phyloP scores from a whole-genome alignment of 2,888 invertebrate genomes.

The Cosmopolites sordidus region DNA sequence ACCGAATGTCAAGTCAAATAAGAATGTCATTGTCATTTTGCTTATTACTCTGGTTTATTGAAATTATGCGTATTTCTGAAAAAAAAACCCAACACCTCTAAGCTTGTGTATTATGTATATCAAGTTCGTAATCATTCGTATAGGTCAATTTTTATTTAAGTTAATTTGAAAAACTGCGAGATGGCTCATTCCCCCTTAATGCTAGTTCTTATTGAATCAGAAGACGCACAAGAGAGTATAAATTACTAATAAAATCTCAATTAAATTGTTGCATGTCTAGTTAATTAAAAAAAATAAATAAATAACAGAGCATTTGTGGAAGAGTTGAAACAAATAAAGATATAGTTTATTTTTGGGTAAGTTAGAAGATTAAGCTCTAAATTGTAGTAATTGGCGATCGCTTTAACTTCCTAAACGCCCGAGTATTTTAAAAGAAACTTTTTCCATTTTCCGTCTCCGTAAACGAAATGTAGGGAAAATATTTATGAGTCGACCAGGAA shows the following conservation, averaged over 20 bases:
- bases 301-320: conserved; percentile 15
- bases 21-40: too few species aligned
- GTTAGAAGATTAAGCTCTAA: conserved; percentile 12
- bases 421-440: conserved; percentile 13
- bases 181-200: too few species aligned
- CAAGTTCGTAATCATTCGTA: too few species aligned
- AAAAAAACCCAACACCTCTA: too few species aligned
- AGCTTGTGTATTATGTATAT: too few species aligned
- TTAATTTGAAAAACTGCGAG: too few species aligned
- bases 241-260: conserved; percentile 21
- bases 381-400: conserved; percentile 13
- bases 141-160: too few species aligned
- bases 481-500: conserved; percentile 7
- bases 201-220: conserved; percentile 8
- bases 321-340: conserved; percentile 13
- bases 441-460: conserved; percentile 9
- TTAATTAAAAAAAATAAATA: conserved; percentile 14
- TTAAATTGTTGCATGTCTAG: conserved; percentile 15
- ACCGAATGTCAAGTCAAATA: too few species aligned
- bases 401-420: conserved; percentile 6
- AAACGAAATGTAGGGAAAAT: conserved; percentile 7
- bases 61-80: too few species aligned
- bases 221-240: conserved; percentile 18
- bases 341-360: conserved; percentile 9
- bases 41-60: too few species aligned